A percentile compares a stretch with the other conserved stretches of the same genome.
Evolutionary conservation across 2,888 invertebrate genomes (phyloP).

Genomic region (Athrips mouffetella): DNA sequence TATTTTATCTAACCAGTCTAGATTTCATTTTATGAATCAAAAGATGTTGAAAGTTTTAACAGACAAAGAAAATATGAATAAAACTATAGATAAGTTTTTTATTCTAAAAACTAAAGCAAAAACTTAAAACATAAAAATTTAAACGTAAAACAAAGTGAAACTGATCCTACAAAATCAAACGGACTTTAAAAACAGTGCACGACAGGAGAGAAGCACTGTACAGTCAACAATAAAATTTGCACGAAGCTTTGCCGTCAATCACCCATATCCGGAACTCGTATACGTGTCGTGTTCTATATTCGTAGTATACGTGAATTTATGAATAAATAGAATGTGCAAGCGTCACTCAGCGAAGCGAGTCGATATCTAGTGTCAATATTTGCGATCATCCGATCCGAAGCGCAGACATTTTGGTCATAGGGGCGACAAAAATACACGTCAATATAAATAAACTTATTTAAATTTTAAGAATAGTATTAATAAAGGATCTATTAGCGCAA

Average conservation of each 20-base stretch:
- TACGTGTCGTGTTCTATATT: background rate
- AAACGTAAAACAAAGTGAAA: background rate
- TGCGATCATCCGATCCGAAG: slow-evolving; percentile 34
- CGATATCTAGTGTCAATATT: slow-evolving; percentile 57
- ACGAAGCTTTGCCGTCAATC: background rate
- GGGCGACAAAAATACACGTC: background rate
- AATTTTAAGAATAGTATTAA: too few species aligned
- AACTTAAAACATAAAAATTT: background rate
- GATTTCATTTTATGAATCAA: too few species aligned
- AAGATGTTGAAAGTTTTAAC: too few species aligned
- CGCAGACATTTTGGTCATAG: background rate
- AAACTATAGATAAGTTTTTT: too few species aligned
- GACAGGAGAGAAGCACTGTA: slow-evolving; percentile 1
- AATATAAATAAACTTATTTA: too few species aligned
- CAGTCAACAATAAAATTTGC: background rate
- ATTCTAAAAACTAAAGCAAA: background rate
- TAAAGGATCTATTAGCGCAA: too few species aligned
- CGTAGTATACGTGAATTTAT: slow-evolving; percentile 13
- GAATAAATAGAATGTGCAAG: slow-evolving; percentile 8
- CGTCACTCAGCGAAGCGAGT: slow-evolving; percentile 16
- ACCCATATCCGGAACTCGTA: background rate
- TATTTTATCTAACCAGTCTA: too few species aligned
- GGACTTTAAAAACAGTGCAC: background rate
- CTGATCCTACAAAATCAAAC: background rate
- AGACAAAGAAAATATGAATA: too few species aligned